Evolutionary conservation across 2,113 vertebrate genomes (phyloP).

Genomic region (Leiothrix lutea): DNA sequence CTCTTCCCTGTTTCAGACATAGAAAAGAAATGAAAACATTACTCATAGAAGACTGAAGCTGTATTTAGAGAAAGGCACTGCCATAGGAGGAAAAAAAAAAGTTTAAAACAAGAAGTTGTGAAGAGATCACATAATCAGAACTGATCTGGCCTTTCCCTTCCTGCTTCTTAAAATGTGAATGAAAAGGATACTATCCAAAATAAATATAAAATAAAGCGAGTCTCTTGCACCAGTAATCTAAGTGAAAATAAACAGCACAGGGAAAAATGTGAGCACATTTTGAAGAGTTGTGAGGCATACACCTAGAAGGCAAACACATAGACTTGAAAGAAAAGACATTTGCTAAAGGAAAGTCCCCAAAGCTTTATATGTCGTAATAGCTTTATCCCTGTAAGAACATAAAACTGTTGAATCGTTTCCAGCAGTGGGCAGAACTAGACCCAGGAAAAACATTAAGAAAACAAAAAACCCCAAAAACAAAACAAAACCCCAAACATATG

Average conservation of each 20-base stretch:
- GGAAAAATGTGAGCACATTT: background rate
- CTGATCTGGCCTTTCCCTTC: background rate
- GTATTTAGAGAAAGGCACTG: background rate
- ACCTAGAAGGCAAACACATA: background rate
- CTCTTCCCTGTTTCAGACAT: background rate
- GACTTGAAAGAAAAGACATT: background rate
- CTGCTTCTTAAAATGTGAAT: background rate
- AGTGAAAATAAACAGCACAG: background rate
- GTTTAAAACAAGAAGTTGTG: background rate
- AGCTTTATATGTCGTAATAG: background rate
- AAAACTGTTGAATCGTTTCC: background rate
- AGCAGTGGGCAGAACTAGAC: background rate
- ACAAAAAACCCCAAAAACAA: too few relatives aligned
- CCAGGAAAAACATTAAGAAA: background rate
- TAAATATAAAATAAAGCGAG: background rate
- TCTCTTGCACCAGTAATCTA: background rate
- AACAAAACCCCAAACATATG: background rate
- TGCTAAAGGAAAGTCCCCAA: background rate
- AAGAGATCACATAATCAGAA: background rate
- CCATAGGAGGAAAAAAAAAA: background rate
- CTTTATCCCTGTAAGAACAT: background rate
- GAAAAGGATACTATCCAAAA: background rate
- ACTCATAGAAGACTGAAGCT: background rate
- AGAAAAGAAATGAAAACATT: background rate
- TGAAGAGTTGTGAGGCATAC: background rate